A percentile compares a stretch with the other conserved stretches of the same genome.
Conservation (phyloP, 2,113 vertebrate genomes). For the Callopanchax toddi region DNA sequence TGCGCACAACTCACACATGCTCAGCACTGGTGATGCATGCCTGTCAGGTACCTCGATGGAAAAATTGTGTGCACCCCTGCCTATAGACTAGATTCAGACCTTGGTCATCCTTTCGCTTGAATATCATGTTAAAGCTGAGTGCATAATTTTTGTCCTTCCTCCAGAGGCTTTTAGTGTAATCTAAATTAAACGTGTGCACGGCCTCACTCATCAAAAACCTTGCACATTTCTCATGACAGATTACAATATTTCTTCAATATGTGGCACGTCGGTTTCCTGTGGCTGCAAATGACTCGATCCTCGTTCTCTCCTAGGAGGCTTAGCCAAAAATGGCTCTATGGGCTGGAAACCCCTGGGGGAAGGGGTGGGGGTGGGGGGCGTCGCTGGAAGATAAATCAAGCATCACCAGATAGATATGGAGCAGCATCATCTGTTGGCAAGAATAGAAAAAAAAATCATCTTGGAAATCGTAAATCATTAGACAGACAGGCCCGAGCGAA, state of each 20-base stretch:
- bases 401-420: constrained; percentile 63
- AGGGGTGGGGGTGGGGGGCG: too few relatives aligned
- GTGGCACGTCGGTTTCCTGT: constrained; percentile 55
- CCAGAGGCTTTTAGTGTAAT: background rate
- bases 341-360: constrained; percentile 50
- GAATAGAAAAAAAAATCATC: constrained; percentile 75
- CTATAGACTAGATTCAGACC: constrained; percentile 46
- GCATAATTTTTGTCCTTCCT: background rate
- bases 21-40: too few relatives aligned
- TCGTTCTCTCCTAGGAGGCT: constrained; percentile 39
- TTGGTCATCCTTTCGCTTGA: constrained; percentile 45
- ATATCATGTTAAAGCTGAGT: constrained; percentile 21
- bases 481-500: constrained; percentile 60
- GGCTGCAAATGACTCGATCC: constrained; percentile 45
- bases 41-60: too few relatives aligned
- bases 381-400: constrained; percentile 71
- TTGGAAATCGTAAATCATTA: constrained; percentile 74
- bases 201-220: too few relatives aligned
- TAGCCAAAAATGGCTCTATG: constrained; percentile 40
- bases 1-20: too few relatives aligned
- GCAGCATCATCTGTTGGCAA: constrained; percentile 73
- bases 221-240: constrained; percentile 12
- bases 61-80: too few relatives aligned
- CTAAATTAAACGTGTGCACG: constrained; percentile 13
- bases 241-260: constrained; percentile 43